These are phyloP conservation scores for Panonychus citri DNA, from an alignment of 1,140 invertebrate genomes.

Conservation along the genomic window DNA sequence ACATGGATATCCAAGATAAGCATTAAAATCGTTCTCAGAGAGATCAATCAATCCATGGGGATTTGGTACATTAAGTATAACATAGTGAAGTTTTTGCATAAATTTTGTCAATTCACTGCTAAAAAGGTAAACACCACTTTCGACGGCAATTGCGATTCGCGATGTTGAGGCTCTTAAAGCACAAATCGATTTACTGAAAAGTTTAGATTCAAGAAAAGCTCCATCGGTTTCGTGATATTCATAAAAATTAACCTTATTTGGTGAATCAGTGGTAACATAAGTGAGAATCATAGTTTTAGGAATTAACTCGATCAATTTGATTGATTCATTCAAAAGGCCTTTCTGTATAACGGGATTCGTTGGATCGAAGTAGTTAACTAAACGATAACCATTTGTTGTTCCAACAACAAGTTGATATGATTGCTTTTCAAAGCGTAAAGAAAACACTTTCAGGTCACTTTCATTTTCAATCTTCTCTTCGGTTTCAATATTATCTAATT, in stretches of 20 bases:
- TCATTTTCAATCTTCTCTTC: too few relatives aligned
- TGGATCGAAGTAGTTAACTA: slow-evolving; percentile 58
- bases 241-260: slow-evolving; percentile 82
- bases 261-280: slow-evolving; percentile 68
- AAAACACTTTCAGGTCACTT: background rate
- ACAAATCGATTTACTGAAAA: slow-evolving; percentile 88
- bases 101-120: slow-evolving; percentile 31
- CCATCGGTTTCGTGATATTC: slow-evolving; percentile 93
- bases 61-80: slow-evolving; percentile 90
- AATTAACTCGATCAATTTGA: slow-evolving; percentile 76
- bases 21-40: slow-evolving; percentile 58
- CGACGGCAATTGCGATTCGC: slow-evolving; percentile 85
- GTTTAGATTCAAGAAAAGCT: slow-evolving; percentile 87
- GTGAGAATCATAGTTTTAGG: slow-evolving; percentile 92
- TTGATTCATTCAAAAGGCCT: slow-evolving; percentile 59
- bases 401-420: slow-evolving; percentile 49
- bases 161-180: slow-evolving; percentile 85
- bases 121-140: slow-evolving; percentile 93
- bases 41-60: slow-evolving; percentile 71
- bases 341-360: slow-evolving; percentile 72
- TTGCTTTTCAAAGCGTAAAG: background rate
- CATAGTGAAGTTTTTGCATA: slow-evolving; percentile 96
- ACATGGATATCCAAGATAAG: slow-evolving; percentile 82
- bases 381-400: slow-evolving; percentile 58
- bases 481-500: too few relatives aligned